Conservation (phyloP, 2,888 invertebrate genomes). For the Tenthredo distinguenda region DNA sequence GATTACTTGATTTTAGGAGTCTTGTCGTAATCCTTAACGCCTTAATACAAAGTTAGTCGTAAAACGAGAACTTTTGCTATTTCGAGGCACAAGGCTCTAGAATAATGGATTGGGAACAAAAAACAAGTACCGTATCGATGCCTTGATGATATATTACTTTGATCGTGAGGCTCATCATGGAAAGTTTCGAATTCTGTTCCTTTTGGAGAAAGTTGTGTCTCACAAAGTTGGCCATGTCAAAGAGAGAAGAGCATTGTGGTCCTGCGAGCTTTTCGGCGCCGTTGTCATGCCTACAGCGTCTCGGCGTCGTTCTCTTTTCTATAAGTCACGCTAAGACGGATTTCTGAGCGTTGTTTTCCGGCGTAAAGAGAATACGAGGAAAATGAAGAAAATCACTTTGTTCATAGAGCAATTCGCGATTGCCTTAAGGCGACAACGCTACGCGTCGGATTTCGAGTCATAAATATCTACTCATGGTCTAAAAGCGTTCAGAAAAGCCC, state of each 20-base stretch:
- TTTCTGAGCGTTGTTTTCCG: not conserved
- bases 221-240: not conserved
- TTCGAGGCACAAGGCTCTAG: not conserved
- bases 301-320: not conserved
- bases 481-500: not conserved
- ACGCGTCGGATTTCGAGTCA: not conserved
- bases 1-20: not conserved
- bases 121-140: not conserved
- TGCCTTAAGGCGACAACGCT: not conserved
- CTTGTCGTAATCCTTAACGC: not conserved
- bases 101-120: not conserved
- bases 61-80: slow-evolving; percentile 13
- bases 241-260: slow-evolving; percentile 3
- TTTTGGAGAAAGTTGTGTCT: not conserved
- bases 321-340: not conserved
- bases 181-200: not conserved
- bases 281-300: slow-evolving; percentile 20
- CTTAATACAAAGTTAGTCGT: not conserved
- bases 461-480: not conserved
- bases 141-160: not conserved
- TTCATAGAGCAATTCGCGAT: not conserved
- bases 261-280: not conserved
- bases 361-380: not conserved
- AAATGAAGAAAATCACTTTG: slow-evolving; percentile 6
- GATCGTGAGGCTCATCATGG: not conserved